Base-by-base conservation (phyloP, 2,797 vertebrate species). In the Oreonectes daqikongensis region DNA sequence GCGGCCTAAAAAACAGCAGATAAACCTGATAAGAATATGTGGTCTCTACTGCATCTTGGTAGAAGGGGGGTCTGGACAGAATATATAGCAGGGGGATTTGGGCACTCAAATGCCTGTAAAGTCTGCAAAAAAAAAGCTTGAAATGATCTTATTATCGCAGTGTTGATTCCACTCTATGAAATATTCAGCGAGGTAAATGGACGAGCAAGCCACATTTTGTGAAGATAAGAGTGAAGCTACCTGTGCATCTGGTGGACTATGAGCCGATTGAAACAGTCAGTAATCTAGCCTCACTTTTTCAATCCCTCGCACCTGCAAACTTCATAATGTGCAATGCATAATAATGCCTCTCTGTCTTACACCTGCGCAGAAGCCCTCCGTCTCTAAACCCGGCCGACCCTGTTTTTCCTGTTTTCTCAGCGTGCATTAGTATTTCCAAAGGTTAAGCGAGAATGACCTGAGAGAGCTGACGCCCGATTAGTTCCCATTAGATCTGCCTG, bases 391-490 rank as follows among this genome's bases (percentile, higher is more conserved):
- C 22, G 20, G 61, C 75, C 78, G 70, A 75, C 72, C 78, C 68
- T 73, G 71, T 74, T 79, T 42, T 79, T 80, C 72, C 69, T 75
- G 72, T 82, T 82, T 72, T 69, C 77, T 76, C 68, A 61, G 60
- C 61, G 40, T 81, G 80, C 81, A 81, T 82, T 82, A 78, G 76
- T 68, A 38, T 78, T 32, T 46, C 72, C 55, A 57, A 75, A 81
- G 83, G 83, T 82, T 84, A 84, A 84, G 75, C 60, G 69, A 82
- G 71, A 79, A 59, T 84, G 83, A 84, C 81, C 83, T 69, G 71
- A 69, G 76, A 84, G 82, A 81, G 81, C 80, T 79, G 79, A 82
- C 72, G 83, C 81, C 81, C 80, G 69, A 84, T 84, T 84, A 84
- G 78, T 78, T 79, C 79, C 83, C 81, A 84, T 82, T 84, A 84